Evolutionary conservation across 2,888 invertebrate species (phyloP).

Genomic region (Drosophila leonis): DNA sequence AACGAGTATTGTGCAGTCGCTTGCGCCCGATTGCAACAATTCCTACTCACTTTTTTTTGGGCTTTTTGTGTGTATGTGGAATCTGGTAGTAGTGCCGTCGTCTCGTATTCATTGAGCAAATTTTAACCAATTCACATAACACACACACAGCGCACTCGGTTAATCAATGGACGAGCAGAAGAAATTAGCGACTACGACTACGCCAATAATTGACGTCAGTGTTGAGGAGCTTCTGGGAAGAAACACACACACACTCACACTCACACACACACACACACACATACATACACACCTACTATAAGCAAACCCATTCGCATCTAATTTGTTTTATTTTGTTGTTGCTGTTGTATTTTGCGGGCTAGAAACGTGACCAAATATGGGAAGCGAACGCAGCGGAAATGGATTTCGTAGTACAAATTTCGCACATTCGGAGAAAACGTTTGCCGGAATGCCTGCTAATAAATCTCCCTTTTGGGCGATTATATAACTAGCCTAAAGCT

Average conservation of each 20-base stretch:
- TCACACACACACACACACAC: not conserved
- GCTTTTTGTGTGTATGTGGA: not conserved
- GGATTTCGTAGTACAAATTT: constrained; percentile 15
- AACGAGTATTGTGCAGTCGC: constrained; percentile 1
- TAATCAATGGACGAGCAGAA: constrained; percentile 61
- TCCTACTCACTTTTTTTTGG: not conserved
- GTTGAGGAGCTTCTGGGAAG: constrained; percentile 45
- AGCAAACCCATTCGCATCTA: constrained; percentile 17
- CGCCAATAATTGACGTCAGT: constrained; percentile 72
- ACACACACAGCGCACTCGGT: constrained; percentile 32
- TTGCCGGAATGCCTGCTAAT: constrained; percentile 6
- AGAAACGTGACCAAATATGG: constrained; percentile 78
- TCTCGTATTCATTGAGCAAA: constrained; percentile 69
- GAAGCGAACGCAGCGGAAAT: constrained; percentile 46
- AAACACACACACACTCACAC: not conserved
- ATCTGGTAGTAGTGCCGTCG: constrained; percentile 14
- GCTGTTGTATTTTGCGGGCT: constrained; percentile 1
- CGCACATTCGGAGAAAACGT: constrained; percentile 38
- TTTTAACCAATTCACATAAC: constrained; percentile 35
- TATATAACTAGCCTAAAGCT: not conserved
- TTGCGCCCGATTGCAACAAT: not conserved
- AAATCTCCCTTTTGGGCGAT: not conserved
- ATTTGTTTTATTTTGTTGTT: constrained; percentile 8
- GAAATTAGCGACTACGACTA: constrained; percentile 66
- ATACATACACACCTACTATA: constrained; percentile 1